Evolutionary conservation across 2,797 vertebrate genomes (phyloP).

Genomic region (Tokudaia tokunoshimensis): DNA sequence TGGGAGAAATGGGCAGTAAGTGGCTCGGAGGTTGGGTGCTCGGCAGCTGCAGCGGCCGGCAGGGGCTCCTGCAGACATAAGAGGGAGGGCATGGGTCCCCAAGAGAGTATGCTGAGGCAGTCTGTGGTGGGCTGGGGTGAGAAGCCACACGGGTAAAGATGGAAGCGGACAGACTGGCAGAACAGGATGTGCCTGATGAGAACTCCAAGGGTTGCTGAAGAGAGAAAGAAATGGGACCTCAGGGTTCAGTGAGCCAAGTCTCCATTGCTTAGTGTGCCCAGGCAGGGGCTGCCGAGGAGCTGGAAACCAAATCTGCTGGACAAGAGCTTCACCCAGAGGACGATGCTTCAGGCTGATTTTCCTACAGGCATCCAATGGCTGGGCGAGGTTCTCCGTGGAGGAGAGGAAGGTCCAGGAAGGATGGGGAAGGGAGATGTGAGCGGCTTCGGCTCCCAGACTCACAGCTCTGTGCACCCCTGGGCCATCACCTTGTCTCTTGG

Average conservation of each 20-base stretch:
- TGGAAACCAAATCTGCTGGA: background rate
- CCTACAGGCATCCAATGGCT: background rate
- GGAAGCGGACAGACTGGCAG: background rate
- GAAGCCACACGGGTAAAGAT: background rate
- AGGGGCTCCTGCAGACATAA: background rate
- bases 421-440: too few species aligned
- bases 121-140: background rate
- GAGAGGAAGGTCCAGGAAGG: background rate
- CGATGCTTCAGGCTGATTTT: background rate
- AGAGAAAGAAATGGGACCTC: background rate
- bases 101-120: background rate
- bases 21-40: background rate
- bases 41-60: background rate
- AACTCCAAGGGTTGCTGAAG: background rate
- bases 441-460: background rate
- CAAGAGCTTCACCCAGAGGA: background rate
- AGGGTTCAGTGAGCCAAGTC: background rate
- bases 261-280: background rate
- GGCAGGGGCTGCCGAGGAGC: background rate
- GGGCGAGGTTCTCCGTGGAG: background rate
- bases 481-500: background rate
- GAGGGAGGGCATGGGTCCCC: accelerated
- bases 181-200: background rate
- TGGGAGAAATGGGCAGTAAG: background rate
- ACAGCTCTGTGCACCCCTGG: background rate